Conservation (phyloP, 2,113 vertebrate species). For the Phoxinus phoxinus region DNA sequence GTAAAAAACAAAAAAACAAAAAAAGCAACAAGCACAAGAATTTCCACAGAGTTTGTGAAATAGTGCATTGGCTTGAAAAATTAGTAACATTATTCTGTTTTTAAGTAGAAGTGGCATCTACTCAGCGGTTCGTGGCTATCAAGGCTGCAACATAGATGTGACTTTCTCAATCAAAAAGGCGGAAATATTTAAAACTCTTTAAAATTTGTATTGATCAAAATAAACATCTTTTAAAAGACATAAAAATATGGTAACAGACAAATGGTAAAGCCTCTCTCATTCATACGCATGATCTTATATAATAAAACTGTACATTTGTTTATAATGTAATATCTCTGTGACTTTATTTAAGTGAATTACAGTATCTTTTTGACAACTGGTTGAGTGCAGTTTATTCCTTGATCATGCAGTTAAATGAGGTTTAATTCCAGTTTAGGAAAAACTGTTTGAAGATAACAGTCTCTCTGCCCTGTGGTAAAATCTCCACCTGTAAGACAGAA, state of each 20-base stretch:
- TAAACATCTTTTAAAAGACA: constrained; percentile 14
- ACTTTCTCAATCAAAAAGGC: constrained; percentile 1
- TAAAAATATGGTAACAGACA: constrained; percentile 14
- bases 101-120: constrained; percentile 28
- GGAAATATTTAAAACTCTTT: not conserved
- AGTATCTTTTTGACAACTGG: constrained; percentile 13
- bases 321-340: not conserved
- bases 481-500: constrained; percentile 81
- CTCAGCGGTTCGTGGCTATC: not conserved
- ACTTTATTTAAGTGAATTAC: not conserved
- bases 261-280: not conserved
- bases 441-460: constrained; percentile 93
- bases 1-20: constrained; percentile 36
- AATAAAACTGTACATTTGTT: constrained; percentile 32
- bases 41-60: not conserved
- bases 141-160: not conserved
- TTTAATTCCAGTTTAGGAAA: constrained; percentile 86
- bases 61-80: constrained; percentile 24
- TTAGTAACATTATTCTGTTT: constrained; percentile 28
- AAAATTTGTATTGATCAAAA: not conserved
- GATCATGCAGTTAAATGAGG: not conserved
- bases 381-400: constrained; percentile 17
- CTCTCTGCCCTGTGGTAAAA: constrained; percentile 87
- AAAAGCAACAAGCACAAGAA: not conserved
- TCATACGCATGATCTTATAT: not conserved